A percentile compares a stretch with the other conserved stretches of the same genome.
Evolutionary conservation across 2,888 invertebrate genomes (phyloP).

Genomic region (Cephus nigrinus): DNA sequence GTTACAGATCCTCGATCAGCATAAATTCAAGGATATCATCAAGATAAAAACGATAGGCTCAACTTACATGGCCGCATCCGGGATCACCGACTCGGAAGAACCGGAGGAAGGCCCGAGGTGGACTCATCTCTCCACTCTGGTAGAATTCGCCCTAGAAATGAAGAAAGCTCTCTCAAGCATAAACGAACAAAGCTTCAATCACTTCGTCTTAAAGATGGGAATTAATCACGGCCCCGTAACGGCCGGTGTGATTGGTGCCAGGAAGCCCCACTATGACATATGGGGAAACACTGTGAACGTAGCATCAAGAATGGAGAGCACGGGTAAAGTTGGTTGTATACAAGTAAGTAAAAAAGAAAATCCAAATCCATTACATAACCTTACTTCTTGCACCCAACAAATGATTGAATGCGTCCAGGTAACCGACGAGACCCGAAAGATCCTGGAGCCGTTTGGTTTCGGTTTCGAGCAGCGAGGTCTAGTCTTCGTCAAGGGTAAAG

Average conservation of each 20-base stretch:
- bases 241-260: conserved; percentile 94
- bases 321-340: conserved; percentile 93
- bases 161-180: conserved; percentile 91
- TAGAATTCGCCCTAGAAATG: conserved; percentile 90
- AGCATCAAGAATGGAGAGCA: conserved; percentile 97
- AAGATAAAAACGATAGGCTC: conserved; percentile 96
- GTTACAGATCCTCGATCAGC: conserved; percentile 81
- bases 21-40: conserved; percentile 89
- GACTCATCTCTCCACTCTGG: conserved; percentile 85
- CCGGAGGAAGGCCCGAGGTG: conserved; percentile 69
- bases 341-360: conserved; percentile 73
- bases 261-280: conserved; percentile 96
- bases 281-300: conserved; percentile 99
- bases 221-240: conserved; percentile 96
- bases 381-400: background rate
- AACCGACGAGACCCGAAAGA: conserved; percentile 92
- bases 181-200: conserved; percentile 95
- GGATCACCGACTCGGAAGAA: conserved; percentile 55
- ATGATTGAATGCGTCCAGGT: conserved; percentile 72
- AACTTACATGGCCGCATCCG: conserved; percentile 95
- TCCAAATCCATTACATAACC: background rate
- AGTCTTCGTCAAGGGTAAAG: conserved; percentile 97
- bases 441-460: conserved; percentile 90
- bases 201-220: conserved; percentile 93
- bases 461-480: conserved; percentile 94